Conservation (phyloP, 2,797 vertebrate genomes). For the Enteromius radiatus region DNA sequence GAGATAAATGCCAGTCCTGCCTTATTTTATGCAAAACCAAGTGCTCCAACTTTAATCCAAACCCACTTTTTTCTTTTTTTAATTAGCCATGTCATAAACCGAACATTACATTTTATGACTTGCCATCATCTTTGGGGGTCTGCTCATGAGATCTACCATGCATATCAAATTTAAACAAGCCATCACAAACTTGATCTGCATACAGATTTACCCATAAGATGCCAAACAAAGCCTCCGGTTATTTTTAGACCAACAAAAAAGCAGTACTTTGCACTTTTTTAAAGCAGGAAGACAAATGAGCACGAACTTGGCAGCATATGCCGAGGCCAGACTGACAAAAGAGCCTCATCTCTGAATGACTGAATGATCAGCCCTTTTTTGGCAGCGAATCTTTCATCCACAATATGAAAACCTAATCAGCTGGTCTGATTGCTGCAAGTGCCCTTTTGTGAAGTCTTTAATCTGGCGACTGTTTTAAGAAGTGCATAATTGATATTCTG, state of each 20-base stretch:
- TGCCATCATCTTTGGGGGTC: constrained; percentile 59
- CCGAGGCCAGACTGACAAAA: constrained; percentile 58
- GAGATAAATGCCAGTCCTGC: constrained; percentile 54
- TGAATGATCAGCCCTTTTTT: constrained; percentile 56
- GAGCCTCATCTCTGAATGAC: constrained; percentile 56
- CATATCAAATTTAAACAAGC: constrained; percentile 25
- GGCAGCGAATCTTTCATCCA: constrained; percentile 67
- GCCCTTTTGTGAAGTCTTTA: constrained; percentile 79
- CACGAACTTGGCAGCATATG: constrained; percentile 50
- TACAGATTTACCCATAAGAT: constrained; percentile 20
- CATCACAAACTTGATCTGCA: constrained; percentile 35
- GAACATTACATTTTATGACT: constrained; percentile 64
- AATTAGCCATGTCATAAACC: constrained; percentile 73
- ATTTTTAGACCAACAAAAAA: constrained; percentile 30
- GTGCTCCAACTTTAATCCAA: constrained; percentile 62
- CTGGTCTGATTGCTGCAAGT: constrained; percentile 74
- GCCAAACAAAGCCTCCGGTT: constrained; percentile 12
- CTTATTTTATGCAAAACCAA: constrained; percentile 47
- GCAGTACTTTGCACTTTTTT: background rate
- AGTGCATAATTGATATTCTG: constrained; percentile 88
- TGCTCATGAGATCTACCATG: constrained; percentile 50
- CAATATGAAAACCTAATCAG: constrained; percentile 79
- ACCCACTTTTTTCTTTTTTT: constrained; percentile 67
- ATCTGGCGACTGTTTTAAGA: constrained; percentile 82
- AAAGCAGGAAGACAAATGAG: constrained; percentile 40